These are phyloP conservation scores for Eolophus roseicapilla DNA, from an alignment of 2,113 vertebrate species.

Conservation along the genomic window DNA sequence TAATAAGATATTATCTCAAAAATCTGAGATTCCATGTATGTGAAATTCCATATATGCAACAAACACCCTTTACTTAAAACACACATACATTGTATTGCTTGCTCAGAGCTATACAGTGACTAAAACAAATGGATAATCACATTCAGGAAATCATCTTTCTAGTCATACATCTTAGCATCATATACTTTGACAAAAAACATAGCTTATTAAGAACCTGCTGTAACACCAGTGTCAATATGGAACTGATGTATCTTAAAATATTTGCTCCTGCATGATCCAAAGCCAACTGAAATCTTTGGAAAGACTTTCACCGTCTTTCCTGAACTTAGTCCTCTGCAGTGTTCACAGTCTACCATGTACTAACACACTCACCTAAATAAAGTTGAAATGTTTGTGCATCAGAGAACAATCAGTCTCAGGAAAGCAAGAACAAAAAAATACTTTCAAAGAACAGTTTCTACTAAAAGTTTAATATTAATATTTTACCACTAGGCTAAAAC, in stretches of 20 bases:
- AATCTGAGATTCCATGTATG: background rate
- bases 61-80: background rate
- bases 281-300: background rate
- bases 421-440: background rate
- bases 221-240: background rate
- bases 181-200: background rate
- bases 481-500: constrained; percentile 15
- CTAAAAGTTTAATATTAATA: constrained; percentile 35
- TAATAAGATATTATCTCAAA: background rate
- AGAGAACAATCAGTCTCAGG: background rate
- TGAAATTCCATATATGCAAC: background rate
- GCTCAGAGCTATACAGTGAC: background rate
- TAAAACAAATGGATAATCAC: background rate
- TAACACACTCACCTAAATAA: background rate
- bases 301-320: background rate
- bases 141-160: background rate
- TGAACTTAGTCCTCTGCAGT: background rate
- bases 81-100: background rate
- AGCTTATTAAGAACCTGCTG: background rate
- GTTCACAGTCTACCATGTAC: background rate
- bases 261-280: background rate
- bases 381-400: background rate
- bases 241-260: background rate
- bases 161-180: background rate
- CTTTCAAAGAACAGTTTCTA: constrained; percentile 9